A percentile compares a stretch with the other conserved stretches of the same genome.
These are phyloP conservation scores for Antitype chi DNA, from an alignment of 2,888 invertebrate genomes.

Conservation along the genomic window DNA sequence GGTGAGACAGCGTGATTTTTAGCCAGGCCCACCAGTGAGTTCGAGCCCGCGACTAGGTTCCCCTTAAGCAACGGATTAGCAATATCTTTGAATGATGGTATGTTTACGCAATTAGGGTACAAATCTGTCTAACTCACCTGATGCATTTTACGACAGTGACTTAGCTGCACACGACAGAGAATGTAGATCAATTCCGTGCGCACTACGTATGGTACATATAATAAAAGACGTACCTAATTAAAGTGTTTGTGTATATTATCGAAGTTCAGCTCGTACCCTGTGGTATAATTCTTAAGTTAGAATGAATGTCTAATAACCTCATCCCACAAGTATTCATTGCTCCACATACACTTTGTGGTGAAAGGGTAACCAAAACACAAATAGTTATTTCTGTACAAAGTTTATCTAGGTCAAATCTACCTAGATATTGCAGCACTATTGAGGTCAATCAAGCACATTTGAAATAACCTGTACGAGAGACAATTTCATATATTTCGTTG, in stretches of 20 bases:
- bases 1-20: too few species aligned
- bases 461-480: not conserved
- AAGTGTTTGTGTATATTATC: not conserved
- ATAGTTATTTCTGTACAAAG: constrained; percentile 3
- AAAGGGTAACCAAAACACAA: constrained; percentile 4
- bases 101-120: not conserved
- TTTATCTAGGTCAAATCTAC: constrained; percentile 25
- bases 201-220: not conserved
- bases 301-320: not conserved
- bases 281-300: not conserved
- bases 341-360: constrained; percentile 7
- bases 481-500: not conserved
- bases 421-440: constrained; percentile 21
- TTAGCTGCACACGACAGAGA: not conserved
- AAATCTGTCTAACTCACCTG: not conserved
- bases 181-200: not conserved
- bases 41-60: too few species aligned
- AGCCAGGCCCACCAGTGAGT: too few species aligned
- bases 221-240: not conserved
- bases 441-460: constrained; percentile 6
- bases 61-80: too few species aligned
- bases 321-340: constrained; percentile 16
- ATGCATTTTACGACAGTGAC: not conserved
- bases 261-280: not conserved
- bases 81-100: too few species aligned